A percentile compares a stretch with the other conserved stretches of the same genome.
Evolutionary conservation across 2,888 invertebrate genomes (phyloP).

Genomic region (Prosopocoilus inquinatus): DNA sequence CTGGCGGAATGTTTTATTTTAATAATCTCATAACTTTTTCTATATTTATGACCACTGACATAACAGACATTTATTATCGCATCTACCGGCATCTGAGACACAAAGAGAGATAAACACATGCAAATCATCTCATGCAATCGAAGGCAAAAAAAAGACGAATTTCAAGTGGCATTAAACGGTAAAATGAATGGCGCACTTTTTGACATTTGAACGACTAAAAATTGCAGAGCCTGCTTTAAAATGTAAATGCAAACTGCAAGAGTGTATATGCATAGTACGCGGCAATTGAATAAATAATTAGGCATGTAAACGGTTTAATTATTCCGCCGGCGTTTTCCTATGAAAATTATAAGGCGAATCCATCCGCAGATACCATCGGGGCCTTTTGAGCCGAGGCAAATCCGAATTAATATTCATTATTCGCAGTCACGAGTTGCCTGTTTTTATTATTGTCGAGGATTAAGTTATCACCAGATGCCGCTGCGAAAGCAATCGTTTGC

Average conservation of each 20-base stretch:
- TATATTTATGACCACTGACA: no score
- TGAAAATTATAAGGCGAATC: slow-evolving; percentile 10
- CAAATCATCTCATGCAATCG: no score
- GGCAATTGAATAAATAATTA: slow-evolving; percentile 12
- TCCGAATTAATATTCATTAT: slow-evolving; percentile 20
- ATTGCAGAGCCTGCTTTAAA: not conserved
- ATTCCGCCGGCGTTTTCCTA: slow-evolving; percentile 8
- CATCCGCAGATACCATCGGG: slow-evolving; percentile 9
- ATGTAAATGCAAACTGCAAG: not conserved
- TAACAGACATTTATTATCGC: no score
- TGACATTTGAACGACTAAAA: no score
- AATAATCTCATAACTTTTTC: no score
- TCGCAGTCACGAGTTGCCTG: slow-evolving; percentile 16
- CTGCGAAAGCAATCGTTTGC: not conserved
- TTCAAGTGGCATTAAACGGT: no score
- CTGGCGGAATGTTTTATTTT: no score
- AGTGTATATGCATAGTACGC: not conserved
- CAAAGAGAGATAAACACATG: no score
- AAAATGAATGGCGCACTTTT: no score
- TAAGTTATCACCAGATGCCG: slow-evolving; percentile 12
- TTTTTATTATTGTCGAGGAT: slow-evolving; percentile 14
- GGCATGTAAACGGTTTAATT: slow-evolving; percentile 17
- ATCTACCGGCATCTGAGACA: no score
- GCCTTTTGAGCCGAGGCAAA: slow-evolving; percentile 10
- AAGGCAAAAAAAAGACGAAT: no score